Evolutionary conservation across 2,888 invertebrate genomes (phyloP).

Genomic region (Latheticus oryzae): DNA sequence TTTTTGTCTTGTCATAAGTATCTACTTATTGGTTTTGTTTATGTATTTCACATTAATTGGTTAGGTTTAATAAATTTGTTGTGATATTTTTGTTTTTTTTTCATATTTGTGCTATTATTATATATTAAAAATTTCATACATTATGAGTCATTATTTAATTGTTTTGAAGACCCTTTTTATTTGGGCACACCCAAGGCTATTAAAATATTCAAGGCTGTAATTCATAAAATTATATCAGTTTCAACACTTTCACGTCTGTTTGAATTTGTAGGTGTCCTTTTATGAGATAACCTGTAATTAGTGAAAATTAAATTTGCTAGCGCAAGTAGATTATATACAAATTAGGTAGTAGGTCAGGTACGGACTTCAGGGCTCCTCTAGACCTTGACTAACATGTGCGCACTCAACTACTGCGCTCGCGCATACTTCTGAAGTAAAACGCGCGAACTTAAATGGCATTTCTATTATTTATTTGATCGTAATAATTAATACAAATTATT

Average conservation of each 20-base stretch:
- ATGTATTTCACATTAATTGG: slow-evolving; percentile 19
- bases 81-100: slow-evolving; percentile 34
- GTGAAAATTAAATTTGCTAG: slow-evolving; percentile 13
- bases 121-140: slow-evolving; percentile 33
- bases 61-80: slow-evolving; percentile 30
- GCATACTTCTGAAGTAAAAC: slow-evolving; percentile 1
- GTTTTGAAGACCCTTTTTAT: slow-evolving; percentile 3
- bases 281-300: background rate
- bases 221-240: slow-evolving; percentile 7
- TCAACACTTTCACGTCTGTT: slow-evolving; percentile 10
- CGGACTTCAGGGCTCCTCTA: background rate
- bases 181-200: slow-evolving; percentile 22
- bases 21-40: slow-evolving; percentile 26
- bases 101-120: slow-evolving; percentile 28
- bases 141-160: slow-evolving; percentile 6
- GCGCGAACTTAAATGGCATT: slow-evolving; percentile 10
- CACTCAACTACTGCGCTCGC: background rate
- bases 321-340: slow-evolving; percentile 27
- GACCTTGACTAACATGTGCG: slow-evolving; percentile 16
- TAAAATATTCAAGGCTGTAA: slow-evolving; percentile 18
- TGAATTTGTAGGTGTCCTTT: slow-evolving; percentile 10
- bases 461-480: too few species aligned
- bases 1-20: too few species aligned
- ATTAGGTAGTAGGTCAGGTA: slow-evolving; percentile 28
- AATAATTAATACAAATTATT: too few species aligned